These are phyloP conservation scores for Pipa parva DNA, from an alignment of 2,113 vertebrate genomes.

Conservation along the genomic window DNA sequence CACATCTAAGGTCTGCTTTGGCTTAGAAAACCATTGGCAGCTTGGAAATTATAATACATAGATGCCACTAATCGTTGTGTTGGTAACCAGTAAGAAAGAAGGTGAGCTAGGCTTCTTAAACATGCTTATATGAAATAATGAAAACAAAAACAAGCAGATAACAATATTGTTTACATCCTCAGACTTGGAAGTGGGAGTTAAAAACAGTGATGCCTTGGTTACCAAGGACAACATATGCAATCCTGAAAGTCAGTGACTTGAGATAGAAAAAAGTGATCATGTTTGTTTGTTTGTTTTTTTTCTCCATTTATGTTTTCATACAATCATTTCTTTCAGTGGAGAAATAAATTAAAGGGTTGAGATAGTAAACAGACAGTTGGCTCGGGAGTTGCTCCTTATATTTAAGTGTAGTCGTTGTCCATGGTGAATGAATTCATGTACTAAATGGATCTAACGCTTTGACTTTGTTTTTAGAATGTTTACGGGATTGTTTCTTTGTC, in stretches of 20 bases:
- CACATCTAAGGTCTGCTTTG: not conserved
- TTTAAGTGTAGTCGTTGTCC: no score
- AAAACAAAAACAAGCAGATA: not conserved
- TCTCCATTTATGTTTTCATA: no score
- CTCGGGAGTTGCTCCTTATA: no score
- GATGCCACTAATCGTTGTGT: not conserved
- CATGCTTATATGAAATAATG: conserved; percentile 2
- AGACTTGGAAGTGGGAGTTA: conserved; percentile 1
- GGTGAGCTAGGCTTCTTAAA: not conserved
- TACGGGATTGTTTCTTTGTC: no score
- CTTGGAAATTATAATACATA: not conserved
- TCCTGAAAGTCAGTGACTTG: not conserved
- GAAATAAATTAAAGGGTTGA: no score
- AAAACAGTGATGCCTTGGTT: conserved; percentile 8
- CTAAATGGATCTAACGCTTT: no score
- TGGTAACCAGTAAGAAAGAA: not conserved
- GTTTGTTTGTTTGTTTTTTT: no score
- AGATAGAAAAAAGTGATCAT: not conserved
- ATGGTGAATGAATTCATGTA: no score
- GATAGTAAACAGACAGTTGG: no score
- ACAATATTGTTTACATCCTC: conserved; percentile 1
- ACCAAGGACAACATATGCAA: conserved; percentile 6
- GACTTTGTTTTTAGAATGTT: no score
- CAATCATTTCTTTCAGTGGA: no score
- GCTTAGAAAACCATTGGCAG: not conserved